A percentile compares a stretch with the other conserved stretches of the same genome.
Evolutionary conservation across 2,113 vertebrate genomes (phyloP).

Genomic region (Serilophus lunatus): DNA sequence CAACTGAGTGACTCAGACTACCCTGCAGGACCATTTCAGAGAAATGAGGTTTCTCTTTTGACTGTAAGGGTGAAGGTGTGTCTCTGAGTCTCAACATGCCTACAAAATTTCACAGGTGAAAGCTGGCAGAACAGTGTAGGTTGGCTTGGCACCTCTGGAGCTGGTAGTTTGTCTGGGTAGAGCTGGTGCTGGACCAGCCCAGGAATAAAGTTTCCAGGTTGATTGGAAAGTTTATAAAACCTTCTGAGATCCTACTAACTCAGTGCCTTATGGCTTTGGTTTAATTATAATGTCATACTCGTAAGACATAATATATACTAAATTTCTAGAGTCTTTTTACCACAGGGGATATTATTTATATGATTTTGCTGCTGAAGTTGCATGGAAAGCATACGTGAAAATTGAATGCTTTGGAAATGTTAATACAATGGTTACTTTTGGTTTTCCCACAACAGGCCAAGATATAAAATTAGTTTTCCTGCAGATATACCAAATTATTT

Average conservation of each 20-base stretch:
- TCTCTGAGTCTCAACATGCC: background rate
- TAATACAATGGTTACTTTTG: background rate
- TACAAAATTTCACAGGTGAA: background rate
- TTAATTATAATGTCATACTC: background rate
- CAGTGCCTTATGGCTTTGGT: background rate
- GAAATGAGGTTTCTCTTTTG: background rate
- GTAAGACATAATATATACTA: background rate
- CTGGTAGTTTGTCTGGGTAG: background rate
- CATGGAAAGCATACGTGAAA: background rate
- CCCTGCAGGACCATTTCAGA: accelerated
- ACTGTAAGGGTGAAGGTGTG: background rate
- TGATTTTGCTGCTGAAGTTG: background rate
- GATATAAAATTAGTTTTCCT: background rate
- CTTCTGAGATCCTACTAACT: background rate
- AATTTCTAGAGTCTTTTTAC: background rate
- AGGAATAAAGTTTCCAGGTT: background rate
- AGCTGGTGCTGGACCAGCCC: background rate
- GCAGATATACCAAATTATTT: background rate
- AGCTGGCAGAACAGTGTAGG: background rate
- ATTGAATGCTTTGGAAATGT: background rate
- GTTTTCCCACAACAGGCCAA: background rate
- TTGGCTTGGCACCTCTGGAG: background rate
- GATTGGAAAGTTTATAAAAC: background rate
- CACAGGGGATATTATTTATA: background rate
- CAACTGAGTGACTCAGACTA: background rate